These are phyloP conservation scores for Athalia cordata DNA, from an alignment of 2,888 invertebrate species.

Conservation along the genomic window DNA sequence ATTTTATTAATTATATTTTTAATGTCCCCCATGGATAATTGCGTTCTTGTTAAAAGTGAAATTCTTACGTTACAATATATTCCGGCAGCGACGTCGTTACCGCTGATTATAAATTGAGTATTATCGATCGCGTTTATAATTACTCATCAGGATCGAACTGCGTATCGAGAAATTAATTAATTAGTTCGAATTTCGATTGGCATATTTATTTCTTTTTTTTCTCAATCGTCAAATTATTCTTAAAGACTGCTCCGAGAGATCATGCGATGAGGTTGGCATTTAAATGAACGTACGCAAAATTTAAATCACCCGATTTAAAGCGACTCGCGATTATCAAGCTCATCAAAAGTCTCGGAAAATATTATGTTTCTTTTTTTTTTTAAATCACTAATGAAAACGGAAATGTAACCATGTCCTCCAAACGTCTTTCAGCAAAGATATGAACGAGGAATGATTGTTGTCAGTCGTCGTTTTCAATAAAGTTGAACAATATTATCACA, in stretches of 20 bases:
- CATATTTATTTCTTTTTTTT: neutral
- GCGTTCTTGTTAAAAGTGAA: neutral
- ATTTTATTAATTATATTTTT: slow-evolving; percentile 27
- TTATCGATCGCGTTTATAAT: neutral
- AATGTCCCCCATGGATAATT: neutral
- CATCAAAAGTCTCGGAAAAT: neutral
- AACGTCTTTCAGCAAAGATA: neutral
- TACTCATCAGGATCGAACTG: slow-evolving; percentile 8
- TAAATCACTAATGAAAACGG: neutral
- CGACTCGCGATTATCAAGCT: too few species aligned
- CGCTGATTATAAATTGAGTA: neutral
- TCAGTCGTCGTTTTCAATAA: neutral
- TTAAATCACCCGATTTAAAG: too few species aligned
- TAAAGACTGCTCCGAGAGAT: neutral
- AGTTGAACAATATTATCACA: neutral
- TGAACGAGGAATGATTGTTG: neutral
- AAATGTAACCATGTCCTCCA: neutral
- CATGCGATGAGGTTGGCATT: neutral
- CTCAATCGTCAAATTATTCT: neutral
- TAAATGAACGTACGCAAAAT: too few species aligned
- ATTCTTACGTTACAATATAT: neutral
- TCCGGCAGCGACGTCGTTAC: too few species aligned
- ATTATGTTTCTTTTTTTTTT: too few species aligned
- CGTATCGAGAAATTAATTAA: neutral
- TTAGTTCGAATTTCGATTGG: neutral